These are phyloP conservation scores for Papilio xuthus DNA, from an alignment of 1,140 invertebrate species.

Conservation along the genomic window DNA sequence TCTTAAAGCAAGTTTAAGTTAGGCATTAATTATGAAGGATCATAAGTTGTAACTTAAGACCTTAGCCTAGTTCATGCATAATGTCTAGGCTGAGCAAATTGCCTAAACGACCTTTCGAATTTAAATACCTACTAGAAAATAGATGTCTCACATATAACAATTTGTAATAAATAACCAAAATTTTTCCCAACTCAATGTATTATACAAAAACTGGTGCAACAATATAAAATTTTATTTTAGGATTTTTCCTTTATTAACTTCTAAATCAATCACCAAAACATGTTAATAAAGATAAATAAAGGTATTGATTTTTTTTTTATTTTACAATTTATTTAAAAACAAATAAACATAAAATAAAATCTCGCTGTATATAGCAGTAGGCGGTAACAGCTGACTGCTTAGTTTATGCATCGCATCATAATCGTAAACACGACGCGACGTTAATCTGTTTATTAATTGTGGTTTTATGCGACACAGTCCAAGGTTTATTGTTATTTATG, in stretches of 20 bases:
- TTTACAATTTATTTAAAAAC: neutral
- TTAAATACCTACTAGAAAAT: neutral
- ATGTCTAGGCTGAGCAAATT: neutral
- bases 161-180: neutral
- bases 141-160: neutral
- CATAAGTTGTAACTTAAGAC: neutral
- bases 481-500: constrained; percentile 51
- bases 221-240: neutral
- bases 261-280: neutral
- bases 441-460: constrained; percentile 44
- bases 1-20: neutral
- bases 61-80: neutral
- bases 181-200: no score
- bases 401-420: constrained; percentile 34
- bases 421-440: constrained; percentile 39
- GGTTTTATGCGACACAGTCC: constrained; percentile 46
- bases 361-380: constrained; percentile 30
- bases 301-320: neutral
- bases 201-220: no score
- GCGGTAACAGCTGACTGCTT: constrained; percentile 7
- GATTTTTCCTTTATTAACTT: neutral
- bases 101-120: constrained; percentile 6
- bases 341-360: neutral
- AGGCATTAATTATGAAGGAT: neutral
- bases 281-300: neutral